Conservation (phyloP, 1,140 invertebrate genomes). For the Macrosteles quadrilineatus region DNA sequence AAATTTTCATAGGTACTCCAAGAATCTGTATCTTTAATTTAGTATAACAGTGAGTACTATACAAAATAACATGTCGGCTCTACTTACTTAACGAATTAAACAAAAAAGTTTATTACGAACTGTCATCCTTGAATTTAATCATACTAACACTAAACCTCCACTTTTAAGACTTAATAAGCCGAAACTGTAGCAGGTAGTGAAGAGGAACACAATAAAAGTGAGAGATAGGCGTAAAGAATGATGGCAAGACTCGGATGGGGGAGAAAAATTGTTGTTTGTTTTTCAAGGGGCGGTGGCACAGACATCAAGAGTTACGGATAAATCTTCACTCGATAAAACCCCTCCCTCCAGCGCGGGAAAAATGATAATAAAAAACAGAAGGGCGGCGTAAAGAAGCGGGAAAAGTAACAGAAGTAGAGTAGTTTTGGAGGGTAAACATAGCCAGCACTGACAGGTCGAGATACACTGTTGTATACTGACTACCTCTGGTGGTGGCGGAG, state of each 20-base stretch:
- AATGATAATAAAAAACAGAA: slow-evolving; percentile 36
- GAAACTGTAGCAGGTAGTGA: not conserved
- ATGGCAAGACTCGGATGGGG: slow-evolving; percentile 12
- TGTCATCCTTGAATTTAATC: no score
- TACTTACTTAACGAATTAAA: no score
- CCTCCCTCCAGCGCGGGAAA: slow-evolving; percentile 14
- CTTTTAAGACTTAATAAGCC: not conserved
- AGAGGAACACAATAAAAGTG: slow-evolving; percentile 19
- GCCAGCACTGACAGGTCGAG: no score
- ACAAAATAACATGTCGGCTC: no score
- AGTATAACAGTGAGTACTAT: no score
- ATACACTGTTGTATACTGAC: no score
- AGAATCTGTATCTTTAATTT: no score
- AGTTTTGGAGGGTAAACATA: no score
- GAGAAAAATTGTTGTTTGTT: slow-evolving; percentile 31
- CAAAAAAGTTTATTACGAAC: no score
- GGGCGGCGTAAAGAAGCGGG: slow-evolving; percentile 15
- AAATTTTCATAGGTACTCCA: no score
- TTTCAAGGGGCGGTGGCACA: slow-evolving; percentile 20
- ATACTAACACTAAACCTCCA: no score
- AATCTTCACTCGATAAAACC: slow-evolving; percentile 34
- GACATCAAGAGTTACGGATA: slow-evolving; percentile 29
- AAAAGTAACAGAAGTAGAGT: slow-evolving; percentile 18
- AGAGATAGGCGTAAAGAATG: slow-evolving; percentile 20
- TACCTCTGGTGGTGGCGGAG: no score